phyloP scores from a whole-genome alignment of 2,888 invertebrate genomes.

The Tetheella fluctuosa region DNA sequence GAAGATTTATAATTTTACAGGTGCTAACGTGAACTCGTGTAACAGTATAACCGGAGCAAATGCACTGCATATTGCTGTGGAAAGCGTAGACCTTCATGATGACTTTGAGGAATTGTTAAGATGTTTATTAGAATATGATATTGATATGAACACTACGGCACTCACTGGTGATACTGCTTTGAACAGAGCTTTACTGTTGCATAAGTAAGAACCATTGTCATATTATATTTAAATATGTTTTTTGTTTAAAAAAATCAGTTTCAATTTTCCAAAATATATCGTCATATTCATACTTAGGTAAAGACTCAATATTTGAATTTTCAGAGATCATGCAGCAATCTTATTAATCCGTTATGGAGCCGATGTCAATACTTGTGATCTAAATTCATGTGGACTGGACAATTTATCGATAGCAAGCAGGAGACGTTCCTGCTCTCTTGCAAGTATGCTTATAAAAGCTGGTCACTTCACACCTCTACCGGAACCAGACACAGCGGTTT shows the following conservation, averaged over 20 bases:
- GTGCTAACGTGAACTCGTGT: slow-evolving; percentile 81
- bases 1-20: slow-evolving; percentile 59
- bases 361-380: slow-evolving; percentile 85
- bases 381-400: slow-evolving; percentile 81
- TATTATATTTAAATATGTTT: too few relatives aligned
- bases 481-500: slow-evolving; percentile 28
- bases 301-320: not conserved
- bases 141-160: slow-evolving; percentile 73
- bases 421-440: slow-evolving; percentile 54
- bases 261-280: too few relatives aligned
- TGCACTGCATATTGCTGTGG: slow-evolving; percentile 86
- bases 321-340: slow-evolving; percentile 80
- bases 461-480: slow-evolving; percentile 54
- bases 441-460: slow-evolving; percentile 69
- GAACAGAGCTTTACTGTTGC: slow-evolving; percentile 77
- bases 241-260: too few relatives aligned
- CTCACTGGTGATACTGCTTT: slow-evolving; percentile 81
- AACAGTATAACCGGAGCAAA: slow-evolving; percentile 82
- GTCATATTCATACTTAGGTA: too few relatives aligned
- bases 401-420: slow-evolving; percentile 82
- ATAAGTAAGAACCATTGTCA: slow-evolving; percentile 59
- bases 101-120: slow-evolving; percentile 81
- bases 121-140: slow-evolving; percentile 70
- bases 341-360: slow-evolving; percentile 85
- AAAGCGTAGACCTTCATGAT: slow-evolving; percentile 76